These are phyloP conservation scores for Phaonia tiefii DNA, from an alignment of 2,888 invertebrate genomes.

Conservation along the genomic window DNA sequence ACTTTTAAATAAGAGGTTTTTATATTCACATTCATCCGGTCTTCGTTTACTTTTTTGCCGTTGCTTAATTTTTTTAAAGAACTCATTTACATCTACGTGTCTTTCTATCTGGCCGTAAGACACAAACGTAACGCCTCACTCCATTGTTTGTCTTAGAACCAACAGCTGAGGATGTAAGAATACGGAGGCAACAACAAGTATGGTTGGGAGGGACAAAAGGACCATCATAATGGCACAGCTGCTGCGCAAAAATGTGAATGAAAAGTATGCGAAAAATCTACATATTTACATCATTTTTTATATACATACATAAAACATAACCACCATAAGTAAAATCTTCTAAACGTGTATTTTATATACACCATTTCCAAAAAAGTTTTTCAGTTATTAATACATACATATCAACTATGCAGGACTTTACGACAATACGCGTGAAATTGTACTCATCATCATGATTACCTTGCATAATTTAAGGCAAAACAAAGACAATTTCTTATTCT, in stretches of 20 bases:
- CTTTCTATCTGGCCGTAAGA: not conserved
- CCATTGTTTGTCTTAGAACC: constrained; percentile 23
- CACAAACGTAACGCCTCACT: not conserved
- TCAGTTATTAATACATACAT: not conserved
- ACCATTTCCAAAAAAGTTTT: not conserved
- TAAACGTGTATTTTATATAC: constrained; percentile 4
- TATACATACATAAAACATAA: no score
- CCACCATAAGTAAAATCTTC: not conserved
- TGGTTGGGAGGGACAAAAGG: constrained; percentile 24
- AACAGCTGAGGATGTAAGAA: constrained; percentile 7
- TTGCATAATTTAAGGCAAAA: constrained; percentile 4
- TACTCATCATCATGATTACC: not conserved
- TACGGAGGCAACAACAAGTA: not conserved
- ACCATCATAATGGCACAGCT: not conserved
- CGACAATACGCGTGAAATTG: not conserved
- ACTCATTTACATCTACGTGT: constrained; percentile 20
- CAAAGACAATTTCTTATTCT: no score
- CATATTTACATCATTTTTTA: constrained; percentile 41
- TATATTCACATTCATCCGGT: constrained; percentile 40
- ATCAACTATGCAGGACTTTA: not conserved
- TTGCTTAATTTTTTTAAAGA: not conserved
- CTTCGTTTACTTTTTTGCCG: not conserved
- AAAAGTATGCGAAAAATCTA: constrained; percentile 35
- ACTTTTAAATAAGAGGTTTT: constrained; percentile 58
- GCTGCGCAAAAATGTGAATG: constrained; percentile 1